Percentiles rank a stretch among this genome's conserved stretches.
These are phyloP conservation scores for Cotesia chilonis DNA, from an alignment of 1,140 invertebrate genomes.

Conservation along the genomic window DNA sequence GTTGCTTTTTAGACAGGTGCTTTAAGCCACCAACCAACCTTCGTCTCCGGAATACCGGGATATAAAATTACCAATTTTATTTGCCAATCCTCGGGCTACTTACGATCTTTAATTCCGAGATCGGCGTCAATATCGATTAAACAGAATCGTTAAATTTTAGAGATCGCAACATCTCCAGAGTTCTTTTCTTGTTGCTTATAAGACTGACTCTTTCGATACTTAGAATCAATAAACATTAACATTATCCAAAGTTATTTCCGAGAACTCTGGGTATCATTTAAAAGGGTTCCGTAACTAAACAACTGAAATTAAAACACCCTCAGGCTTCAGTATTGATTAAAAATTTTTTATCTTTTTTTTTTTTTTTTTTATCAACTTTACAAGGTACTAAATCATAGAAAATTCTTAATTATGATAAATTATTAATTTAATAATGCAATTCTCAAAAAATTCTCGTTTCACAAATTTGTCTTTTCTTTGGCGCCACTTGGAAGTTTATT, in stretches of 20 bases:
- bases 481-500: neutral
- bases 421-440: too few relatives aligned
- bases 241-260: constrained; percentile 17
- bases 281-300: constrained; percentile 1
- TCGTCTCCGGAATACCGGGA: constrained; percentile 26
- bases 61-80: constrained; percentile 65
- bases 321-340: neutral
- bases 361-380: too few relatives aligned
- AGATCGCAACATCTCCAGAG: neutral
- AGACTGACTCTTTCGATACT: neutral
- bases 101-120: constrained; percentile 51
- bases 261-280: neutral
- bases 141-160: constrained; percentile 41
- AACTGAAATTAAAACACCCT: neutral
- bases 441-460: too few relatives aligned
- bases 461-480: neutral
- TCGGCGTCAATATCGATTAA: constrained; percentile 59
- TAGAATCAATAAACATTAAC: constrained; percentile 13
- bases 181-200: neutral
- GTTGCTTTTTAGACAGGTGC: constrained; percentile 34
- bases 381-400: too few relatives aligned
- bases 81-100: constrained; percentile 14
- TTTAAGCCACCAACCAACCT: constrained; percentile 1
- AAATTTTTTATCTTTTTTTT: too few relatives aligned
- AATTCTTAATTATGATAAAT: too few relatives aligned